These are phyloP conservation scores for Nephotettix cincticeps DNA, from an alignment of 1,140 invertebrate species.

Conservation along the genomic window DNA sequence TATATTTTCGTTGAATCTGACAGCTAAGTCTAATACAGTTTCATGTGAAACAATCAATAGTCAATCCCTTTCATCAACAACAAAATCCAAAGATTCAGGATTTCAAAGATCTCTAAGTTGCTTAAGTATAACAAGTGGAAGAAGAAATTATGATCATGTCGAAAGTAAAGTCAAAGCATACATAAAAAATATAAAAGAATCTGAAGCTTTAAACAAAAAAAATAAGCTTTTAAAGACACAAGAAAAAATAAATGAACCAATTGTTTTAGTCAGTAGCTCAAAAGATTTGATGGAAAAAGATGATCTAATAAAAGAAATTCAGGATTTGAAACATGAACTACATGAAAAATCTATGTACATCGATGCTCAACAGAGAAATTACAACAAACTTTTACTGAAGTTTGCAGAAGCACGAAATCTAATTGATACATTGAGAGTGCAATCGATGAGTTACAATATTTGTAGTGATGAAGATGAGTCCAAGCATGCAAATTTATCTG, in stretches of 20 bases:
- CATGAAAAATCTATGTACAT: constrained; percentile 18
- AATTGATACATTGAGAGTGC: constrained; percentile 22
- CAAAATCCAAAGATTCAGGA: constrained; percentile 28
- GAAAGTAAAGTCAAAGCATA: constrained; percentile 29
- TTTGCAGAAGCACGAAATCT: constrained; percentile 26
- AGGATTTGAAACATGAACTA: constrained; percentile 25
- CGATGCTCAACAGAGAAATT: constrained; percentile 20
- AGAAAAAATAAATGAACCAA: background rate
- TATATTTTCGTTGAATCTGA: background rate
- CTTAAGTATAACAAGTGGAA: constrained; percentile 24
- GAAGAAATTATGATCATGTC: constrained; percentile 25
- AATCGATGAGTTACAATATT: constrained; percentile 2
- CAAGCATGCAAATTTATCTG: too few relatives aligned
- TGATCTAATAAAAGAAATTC: constrained; percentile 17
- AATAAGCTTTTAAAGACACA: background rate
- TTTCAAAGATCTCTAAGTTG: constrained; percentile 28
- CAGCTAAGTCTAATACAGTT: constrained; percentile 6
- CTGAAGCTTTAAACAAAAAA: constrained; percentile 21
- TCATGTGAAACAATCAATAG: constrained; percentile 27
- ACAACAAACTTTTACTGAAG: constrained; percentile 19
- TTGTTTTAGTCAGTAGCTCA: background rate
- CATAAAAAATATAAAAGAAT: constrained; percentile 28
- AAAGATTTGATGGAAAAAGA: background rate
- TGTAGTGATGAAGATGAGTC: background rate
- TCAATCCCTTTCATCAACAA: constrained; percentile 25